Conservation (phyloP, 2,797 vertebrate genomes). For the Acanthurus lineatus region DNA sequence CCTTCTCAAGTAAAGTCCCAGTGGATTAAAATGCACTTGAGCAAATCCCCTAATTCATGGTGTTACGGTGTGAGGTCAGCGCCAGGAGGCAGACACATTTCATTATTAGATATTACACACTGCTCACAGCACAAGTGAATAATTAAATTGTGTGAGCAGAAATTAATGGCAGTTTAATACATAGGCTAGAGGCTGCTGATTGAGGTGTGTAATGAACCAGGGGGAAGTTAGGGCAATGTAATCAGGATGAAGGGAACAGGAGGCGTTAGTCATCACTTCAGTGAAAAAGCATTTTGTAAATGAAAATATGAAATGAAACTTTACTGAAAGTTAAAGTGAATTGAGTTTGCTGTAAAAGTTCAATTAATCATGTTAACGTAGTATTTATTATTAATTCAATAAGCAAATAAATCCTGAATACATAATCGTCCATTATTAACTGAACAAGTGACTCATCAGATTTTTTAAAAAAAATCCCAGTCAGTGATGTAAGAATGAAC, state of each 20-base stretch:
- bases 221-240: constrained; percentile 35
- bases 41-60: constrained; percentile 51
- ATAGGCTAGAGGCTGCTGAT: constrained; percentile 27
- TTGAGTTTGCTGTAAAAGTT: not conserved
- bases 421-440: not conserved
- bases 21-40: constrained; percentile 48
- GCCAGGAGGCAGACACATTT: constrained; percentile 61
- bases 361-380: not conserved
- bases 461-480: not conserved
- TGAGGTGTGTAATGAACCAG: constrained; percentile 34
- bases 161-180: constrained; percentile 65
- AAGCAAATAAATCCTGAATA: not conserved
- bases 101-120: constrained; percentile 68
- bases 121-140: constrained; percentile 54
- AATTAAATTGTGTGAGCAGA: constrained; percentile 66
- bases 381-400: not conserved
- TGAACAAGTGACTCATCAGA: not conserved
- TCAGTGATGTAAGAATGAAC: not conserved
- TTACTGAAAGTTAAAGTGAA: not conserved
- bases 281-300: constrained; percentile 18
- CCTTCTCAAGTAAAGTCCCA: constrained; percentile 15
- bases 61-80: constrained; percentile 58
- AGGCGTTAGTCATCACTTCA: not conserved
- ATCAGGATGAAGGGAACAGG: constrained; percentile 24
- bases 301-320: not conserved